Evolutionary conservation across 2,113 vertebrate species (phyloP), one percentile per base, ranked within the genome.

Genomic region (human (Homo sapiens)): DNA sequence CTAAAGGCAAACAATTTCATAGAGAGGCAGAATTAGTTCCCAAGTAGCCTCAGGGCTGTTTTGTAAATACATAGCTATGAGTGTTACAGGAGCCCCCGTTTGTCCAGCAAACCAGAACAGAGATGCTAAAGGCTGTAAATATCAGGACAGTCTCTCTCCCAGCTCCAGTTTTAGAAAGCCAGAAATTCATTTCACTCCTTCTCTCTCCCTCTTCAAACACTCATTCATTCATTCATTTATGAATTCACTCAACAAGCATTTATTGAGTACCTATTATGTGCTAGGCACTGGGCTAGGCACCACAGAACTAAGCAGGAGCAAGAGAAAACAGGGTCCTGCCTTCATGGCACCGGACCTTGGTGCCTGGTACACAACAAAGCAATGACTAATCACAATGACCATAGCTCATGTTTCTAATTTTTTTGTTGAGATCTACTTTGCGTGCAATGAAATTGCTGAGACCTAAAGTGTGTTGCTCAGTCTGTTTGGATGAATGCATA

Each of bases 1-100:
- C 97, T 88, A 81, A 96, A 97, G 32, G 96, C 94, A 93, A 96
- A 95, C 48, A 18, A 94, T 89, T 85, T 97, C 90, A 55, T 81
- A 40, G 45, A 84, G 89, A 94, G 68, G 64, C 72, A 17, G 57
- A 91, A 92, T 94, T 85, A 43, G 52, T 72, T 75, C 40, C 85
- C 43, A 6, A 80, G 92, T 82, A 81, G 92, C 95, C 94, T 87
- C 76, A 10, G 32, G 97, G 87, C 80, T 78, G 79, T 45, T 83
- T 73, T 43, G 87, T 97, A 97, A 91, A 86, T 75, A 90, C 18
- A 22, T 1, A 93, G 86, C 76, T 18, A 17, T 3, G 85, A 90
- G 66, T 61, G 72, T 23, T 88, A 52, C 52, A 1, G 0, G 43
- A 30, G 52, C 10, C 48, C 25, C 57, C 8, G 20, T 66, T 75